Conservation (phyloP, 2,888 invertebrate genomes). For the Leptarthrus brevirostris region DNA sequence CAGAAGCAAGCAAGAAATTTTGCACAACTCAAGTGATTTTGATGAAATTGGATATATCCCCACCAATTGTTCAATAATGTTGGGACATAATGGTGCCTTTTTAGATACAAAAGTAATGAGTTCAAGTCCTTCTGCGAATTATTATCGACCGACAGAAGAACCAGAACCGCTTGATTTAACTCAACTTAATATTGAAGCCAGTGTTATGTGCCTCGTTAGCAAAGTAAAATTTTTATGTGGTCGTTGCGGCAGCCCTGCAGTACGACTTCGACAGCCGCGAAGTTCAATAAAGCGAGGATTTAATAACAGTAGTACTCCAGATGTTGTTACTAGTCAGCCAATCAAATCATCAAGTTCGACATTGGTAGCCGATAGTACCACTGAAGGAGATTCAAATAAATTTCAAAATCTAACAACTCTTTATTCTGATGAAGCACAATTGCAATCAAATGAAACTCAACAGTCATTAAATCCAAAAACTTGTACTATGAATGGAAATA, state of each 20-base stretch:
- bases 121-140: conserved; percentile 74
- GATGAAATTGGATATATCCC: conserved; percentile 57
- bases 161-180: conserved; percentile 89
- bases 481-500: conserved; percentile 54
- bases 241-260: conserved; percentile 78
- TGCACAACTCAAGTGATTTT: conserved; percentile 53
- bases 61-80: conserved; percentile 56
- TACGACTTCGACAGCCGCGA: conserved; percentile 72
- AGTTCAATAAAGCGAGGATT: conserved; percentile 62
- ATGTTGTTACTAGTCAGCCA: conserved; percentile 62
- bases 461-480: not conserved
- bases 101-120: conserved; percentile 69
- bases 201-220: conserved; percentile 86
- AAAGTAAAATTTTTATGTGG: conserved; percentile 84
- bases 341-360: conserved; percentile 37
- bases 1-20: conserved; percentile 55
- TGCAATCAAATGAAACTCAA: conserved; percentile 30
- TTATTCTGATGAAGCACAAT: not conserved
- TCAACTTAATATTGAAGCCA: conserved; percentile 86
- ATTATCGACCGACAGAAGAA: conserved; percentile 82
- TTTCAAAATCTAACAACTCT: too few species aligned
- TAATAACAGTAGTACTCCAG: conserved; percentile 59
- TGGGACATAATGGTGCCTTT: conserved; percentile 63
- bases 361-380: conserved; percentile 7
- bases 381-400: conserved; percentile 16